Base-by-base conservation (phyloP, 1,140 invertebrate genomes). In the Hesperophylax magnus region DNA sequence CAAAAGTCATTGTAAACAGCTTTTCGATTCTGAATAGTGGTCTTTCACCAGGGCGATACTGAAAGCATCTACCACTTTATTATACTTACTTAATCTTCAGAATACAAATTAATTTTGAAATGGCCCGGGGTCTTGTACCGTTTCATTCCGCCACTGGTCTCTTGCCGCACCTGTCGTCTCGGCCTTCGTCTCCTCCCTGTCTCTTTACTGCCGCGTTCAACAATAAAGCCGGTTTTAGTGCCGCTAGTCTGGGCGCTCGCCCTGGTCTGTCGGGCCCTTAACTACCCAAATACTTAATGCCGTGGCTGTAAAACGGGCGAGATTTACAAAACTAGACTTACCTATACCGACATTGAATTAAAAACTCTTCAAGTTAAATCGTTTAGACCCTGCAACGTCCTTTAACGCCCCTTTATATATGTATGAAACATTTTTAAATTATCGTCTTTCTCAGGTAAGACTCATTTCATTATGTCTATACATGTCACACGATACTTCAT, bases 211-310 rank as follows among this genome's bases (percentile, higher is more conserved):
- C 56, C 27, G 71, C 71, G 53, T 58, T 53, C 71, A 56, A 24
- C 52, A 56, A 75, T 75, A 75, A 75, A 75, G 24, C 39, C 53
- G 14, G 52, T 39, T 75, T 75, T 75, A 56, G 24, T 58, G 71
- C 53, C 22, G n/a, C 56, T 58, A 58, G 67, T 47, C n/a, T 71
- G 22, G 67, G n/a, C 22, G 67, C n/a, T 34, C 5, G 31, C 27
- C 20, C 22, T 58, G n/a, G 56, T 18, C 20, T 58, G 56, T 18
- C 18, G 63, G 63, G 5, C 22, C 31, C 20, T 61, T 61, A 61
- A 61, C 58, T 61, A 18, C 58, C 17, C 17, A 8, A 11, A n/a
- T 67, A n/a, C 63, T 67, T 31, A 67, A 67, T 31, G 63, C 9
- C 63, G 2, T 22, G 17, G 63, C 22, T 14, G 31, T 67, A 31